A percentile compares a stretch with the other conserved stretches of the same genome.
phyloP scores from a whole-genome alignment of 2,888 invertebrate species.

The Andrena praecox region DNA sequence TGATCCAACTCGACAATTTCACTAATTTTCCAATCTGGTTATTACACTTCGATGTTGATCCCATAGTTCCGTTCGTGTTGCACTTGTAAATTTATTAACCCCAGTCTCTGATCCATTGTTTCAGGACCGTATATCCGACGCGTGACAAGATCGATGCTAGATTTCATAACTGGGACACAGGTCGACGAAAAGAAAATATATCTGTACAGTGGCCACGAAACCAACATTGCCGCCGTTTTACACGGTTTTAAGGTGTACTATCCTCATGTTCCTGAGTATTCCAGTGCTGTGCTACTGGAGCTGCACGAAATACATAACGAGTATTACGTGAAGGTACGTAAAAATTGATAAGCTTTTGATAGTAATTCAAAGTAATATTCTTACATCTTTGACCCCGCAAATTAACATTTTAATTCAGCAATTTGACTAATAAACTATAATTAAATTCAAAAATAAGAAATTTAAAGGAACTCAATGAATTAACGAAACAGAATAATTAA shows the following conservation, averaged over 20 bases:
- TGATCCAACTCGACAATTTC: too few relatives aligned
- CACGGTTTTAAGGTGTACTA: conserved; percentile 86
- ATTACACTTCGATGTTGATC: background rate
- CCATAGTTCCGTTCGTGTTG: background rate
- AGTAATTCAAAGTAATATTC: background rate
- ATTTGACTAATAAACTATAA: too few relatives aligned
- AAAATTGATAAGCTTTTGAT: background rate
- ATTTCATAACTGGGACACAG: conserved; percentile 74
- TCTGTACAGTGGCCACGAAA: conserved; percentile 88
- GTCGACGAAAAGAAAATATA: conserved; percentile 84
- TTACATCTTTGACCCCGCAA: too few relatives aligned
- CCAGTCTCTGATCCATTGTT: conserved; percentile 35
- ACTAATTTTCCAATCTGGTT: too few relatives aligned
- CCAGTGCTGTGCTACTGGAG: conserved; percentile 87
- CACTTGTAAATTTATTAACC: background rate
- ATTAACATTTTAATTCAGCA: too few relatives aligned
- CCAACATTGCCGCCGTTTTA: conserved; percentile 88
- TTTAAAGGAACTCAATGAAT: too few relatives aligned
- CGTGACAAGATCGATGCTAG: conserved; percentile 86
- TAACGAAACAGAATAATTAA: too few relatives aligned
- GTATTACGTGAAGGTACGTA: conserved; percentile 85
- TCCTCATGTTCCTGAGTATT: conserved; percentile 87
- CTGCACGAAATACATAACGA: conserved; percentile 80
- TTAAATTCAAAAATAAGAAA: too few relatives aligned
- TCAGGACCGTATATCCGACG: conserved; percentile 86